Evolutionary conservation across 2,797 vertebrate genomes (phyloP), one percentile per base, ranked within the genome.

Genomic region (Enteromius viviparus): DNA sequence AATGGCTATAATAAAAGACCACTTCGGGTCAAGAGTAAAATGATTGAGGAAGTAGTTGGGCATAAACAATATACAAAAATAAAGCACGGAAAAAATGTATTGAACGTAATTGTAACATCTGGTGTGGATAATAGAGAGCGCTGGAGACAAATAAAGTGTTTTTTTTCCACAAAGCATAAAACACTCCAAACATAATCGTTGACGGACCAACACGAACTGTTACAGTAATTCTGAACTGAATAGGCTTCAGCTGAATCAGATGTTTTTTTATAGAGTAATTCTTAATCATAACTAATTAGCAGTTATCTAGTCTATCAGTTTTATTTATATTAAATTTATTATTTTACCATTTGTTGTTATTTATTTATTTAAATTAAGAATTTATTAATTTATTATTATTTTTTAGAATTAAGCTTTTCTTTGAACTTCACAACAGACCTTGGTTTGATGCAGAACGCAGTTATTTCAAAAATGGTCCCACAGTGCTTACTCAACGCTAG

Each of bases 31-130:
- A 89, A 79, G 42, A 7, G 70, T 53, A 53, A 47, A 47, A 19
- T 51, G 4, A 88, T 69, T 14, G 1, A 85, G 74, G 77, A 87
- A 85, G 84, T 55, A 45, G 55, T 83, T 85, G 19, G 14, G 8
- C 1, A 26, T 66, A 76, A 69, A 78, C 55, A 53, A n/a, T 5
- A 60, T 1, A 21, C 0, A 11, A 37, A n/a, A 32, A 49, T 19
- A 64, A 29, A 65, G 17, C 14, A 23, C 1, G 15, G 29, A 34
- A 15, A 75, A 69, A 47, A 19, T 49, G 23, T 21, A 53, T 34
- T 34, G 2, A 53, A 74, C 32, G 32, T 32, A 1, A 32, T 32
- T 32, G n/a, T n/a, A n/a, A n/a, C n/a, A n/a, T n/a, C n/a, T n/a
- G n/a, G n/a, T n/a, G n/a, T n/a, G n/a, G n/a, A n/a, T n/a, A n/a